These are phyloP conservation scores for Notothenia rossii DNA, from an alignment of 2,113 vertebrate genomes.

Conservation along the genomic window DNA sequence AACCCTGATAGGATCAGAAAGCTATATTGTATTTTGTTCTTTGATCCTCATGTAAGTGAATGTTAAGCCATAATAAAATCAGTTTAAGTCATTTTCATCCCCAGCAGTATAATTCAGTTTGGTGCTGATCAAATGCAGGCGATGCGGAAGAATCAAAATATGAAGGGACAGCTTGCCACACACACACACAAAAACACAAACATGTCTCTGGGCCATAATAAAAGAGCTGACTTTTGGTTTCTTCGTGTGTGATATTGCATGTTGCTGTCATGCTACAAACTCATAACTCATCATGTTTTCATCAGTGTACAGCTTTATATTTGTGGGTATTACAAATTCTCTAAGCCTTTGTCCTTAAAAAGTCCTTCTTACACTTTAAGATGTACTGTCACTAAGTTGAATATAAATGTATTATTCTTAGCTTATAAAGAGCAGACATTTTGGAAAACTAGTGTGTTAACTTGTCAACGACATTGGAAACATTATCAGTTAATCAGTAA, in stretches of 20 bases:
- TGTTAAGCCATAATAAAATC: constrained; percentile 1
- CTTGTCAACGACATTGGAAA: constrained; percentile 21
- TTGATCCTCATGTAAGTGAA: not conserved
- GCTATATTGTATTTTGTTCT: not conserved
- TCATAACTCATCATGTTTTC: constrained; percentile 40
- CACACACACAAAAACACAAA: not conserved
- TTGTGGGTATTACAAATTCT: not conserved
- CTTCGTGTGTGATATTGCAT: constrained; percentile 15
- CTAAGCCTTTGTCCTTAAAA: not conserved
- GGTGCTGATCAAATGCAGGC: constrained; percentile 1
- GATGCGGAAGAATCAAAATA: constrained; percentile 3
- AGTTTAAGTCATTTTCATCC: no score
- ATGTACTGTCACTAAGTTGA: constrained; percentile 6
- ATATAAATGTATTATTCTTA: constrained; percentile 12
- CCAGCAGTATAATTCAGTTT: not conserved
- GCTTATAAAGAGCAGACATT: constrained; percentile 14
- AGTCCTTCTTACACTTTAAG: not conserved
- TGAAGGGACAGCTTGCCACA: not conserved
- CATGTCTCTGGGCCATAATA: not conserved
- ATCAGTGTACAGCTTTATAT: constrained; percentile 8
- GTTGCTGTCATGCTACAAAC: constrained; percentile 5
- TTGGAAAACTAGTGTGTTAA: constrained; percentile 5
- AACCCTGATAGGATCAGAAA: not conserved
- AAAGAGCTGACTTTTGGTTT: constrained; percentile 4
- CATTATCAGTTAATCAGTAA: constrained; percentile 7